A percentile compares a stretch with the other conserved stretches of the same genome.
Conservation (phyloP, 2,113 vertebrate species). For the Scopus umbretta region DNA sequence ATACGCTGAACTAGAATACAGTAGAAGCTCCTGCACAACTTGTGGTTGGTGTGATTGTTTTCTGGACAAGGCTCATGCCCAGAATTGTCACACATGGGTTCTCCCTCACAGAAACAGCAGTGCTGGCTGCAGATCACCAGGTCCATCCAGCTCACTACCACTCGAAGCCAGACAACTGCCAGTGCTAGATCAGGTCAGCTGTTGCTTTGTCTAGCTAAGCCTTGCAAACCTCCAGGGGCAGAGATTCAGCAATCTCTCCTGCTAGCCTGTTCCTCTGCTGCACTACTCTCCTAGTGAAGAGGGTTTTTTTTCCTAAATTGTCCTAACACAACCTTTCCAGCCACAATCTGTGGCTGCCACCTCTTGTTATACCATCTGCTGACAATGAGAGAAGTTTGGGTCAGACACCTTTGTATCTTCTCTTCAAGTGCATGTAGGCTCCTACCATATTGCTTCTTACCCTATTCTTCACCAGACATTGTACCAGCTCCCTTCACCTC, state of each 20-base stretch:
- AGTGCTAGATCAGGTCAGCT: background rate
- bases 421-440: background rate
- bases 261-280: background rate
- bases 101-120: background rate
- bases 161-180: background rate
- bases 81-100: too few species aligned
- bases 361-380: background rate
- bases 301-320: background rate
- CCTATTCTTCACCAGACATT: background rate
- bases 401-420: background rate
- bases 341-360: background rate
- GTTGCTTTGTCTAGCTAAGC: background rate
- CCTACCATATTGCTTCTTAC: background rate
- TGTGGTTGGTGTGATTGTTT: accelerated
- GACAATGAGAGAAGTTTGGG: background rate
- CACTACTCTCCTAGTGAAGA: background rate
- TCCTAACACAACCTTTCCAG: background rate
- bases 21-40: background rate
- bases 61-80: background rate
- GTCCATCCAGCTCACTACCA: background rate
- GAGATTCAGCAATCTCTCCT: background rate
- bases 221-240: background rate
- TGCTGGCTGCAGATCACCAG: background rate
- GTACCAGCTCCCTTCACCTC: background rate
- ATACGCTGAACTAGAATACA: background rate